Evolutionary conservation across 2,797 vertebrate species (phyloP).

Genomic region (Iguana delicatissima): DNA sequence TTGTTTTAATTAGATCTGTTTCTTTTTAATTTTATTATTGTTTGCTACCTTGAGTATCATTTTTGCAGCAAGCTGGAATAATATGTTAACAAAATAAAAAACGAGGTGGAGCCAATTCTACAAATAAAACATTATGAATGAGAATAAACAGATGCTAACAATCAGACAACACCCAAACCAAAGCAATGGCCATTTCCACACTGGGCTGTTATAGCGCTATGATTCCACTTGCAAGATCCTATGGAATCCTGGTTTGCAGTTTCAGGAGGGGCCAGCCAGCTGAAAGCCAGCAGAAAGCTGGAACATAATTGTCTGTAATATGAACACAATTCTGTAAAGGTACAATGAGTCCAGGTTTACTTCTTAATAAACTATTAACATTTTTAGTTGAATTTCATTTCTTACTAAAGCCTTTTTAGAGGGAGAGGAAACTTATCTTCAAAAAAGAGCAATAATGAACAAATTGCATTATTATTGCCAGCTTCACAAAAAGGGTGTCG

Average conservation of each 20-base stretch:
- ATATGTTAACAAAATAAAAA: no score
- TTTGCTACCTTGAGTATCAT: no score
- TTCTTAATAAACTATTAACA: conserved; percentile 21
- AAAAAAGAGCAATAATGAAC: no score
- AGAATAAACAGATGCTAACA: neutral
- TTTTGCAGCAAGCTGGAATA: no score
- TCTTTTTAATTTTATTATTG: no score
- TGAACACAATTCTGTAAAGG: neutral
- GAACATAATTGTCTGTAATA: neutral
- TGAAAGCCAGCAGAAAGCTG: neutral
- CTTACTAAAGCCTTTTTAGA: neutral
- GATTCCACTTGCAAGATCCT: no score
- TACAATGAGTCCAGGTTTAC: neutral
- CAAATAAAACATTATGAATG: neutral
- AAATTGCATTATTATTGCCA: no score
- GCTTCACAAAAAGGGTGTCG: no score
- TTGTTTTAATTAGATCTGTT: no score
- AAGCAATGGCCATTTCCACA: neutral
- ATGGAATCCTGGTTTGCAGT: no score
- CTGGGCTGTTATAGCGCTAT: no score
- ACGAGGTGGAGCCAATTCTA: neutral
- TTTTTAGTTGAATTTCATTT: neutral
- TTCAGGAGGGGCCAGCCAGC: no score
- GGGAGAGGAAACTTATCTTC: neutral
- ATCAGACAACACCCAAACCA: neutral